Percentiles rank a stretch among this genome's conserved stretches.
phyloP scores from a whole-genome alignment of 37 sponge, comb jelly and placozoan species.

The Beroe forskalii region DNA sequence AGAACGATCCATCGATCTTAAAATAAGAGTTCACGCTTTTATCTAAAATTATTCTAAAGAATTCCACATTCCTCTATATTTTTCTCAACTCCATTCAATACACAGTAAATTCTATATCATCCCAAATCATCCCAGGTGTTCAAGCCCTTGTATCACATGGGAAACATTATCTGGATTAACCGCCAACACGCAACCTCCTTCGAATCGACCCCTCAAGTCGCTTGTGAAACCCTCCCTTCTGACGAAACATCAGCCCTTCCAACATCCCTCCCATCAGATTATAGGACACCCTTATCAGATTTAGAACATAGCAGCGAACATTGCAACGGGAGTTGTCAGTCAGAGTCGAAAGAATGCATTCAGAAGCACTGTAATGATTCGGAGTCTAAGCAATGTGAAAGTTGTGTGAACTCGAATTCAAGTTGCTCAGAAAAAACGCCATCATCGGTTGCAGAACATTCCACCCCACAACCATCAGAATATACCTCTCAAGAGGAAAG shows the following conservation, averaged over 20 bases:
- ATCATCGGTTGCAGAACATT: background rate
- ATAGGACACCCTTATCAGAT: background rate
- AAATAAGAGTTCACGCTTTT: no score
- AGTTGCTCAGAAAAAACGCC: background rate
- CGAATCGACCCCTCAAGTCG: background rate
- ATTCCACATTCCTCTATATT: no score
- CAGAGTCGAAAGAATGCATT: background rate
- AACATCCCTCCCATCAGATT: background rate
- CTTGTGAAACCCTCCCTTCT: background rate
- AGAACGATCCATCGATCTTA: no score
- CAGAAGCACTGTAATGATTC: background rate
- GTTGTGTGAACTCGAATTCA: background rate
- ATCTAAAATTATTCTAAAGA: no score
- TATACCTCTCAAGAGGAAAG: background rate
- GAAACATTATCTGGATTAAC: slow-evolving; percentile 5
- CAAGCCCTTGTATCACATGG: slow-evolving; percentile 6
- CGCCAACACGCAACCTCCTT: no score
- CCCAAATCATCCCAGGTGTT: slow-evolving; percentile 29
- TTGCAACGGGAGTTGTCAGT: background rate
- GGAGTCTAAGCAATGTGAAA: background rate
- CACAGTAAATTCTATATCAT: no score
- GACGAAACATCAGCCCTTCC: background rate
- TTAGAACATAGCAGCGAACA: background rate
- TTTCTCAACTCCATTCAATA: no score
- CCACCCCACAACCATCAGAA: background rate